Evolutionary conservation across 2,888 invertebrate species (phyloP), one percentile per base, ranked within the genome.

Genomic region (Eupithecia dodoneata): DNA sequence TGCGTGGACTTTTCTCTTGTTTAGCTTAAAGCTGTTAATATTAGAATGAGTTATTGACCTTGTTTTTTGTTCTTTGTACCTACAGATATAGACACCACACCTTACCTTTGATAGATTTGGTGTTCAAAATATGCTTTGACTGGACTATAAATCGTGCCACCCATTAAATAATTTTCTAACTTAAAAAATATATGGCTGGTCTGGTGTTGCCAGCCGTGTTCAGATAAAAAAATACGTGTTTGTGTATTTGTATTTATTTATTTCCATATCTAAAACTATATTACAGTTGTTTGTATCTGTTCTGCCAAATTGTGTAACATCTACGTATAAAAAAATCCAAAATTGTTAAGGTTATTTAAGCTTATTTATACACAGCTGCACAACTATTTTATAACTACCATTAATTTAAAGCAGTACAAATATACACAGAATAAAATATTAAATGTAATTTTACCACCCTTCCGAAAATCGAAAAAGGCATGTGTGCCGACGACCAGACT

Each of bases 31-130:
- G 15, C 47, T 45, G 49, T 41, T 77, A 72, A 69, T 65, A 74
- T 41, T 41, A 41, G 77, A 78, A 80, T 78, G 76, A 80, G 70
- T 47, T 70, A 70, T 74, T 77, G 80, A 81, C 80, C 81, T 80
- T 81, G 74, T 76, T 79, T 79, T 78, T 77, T 71, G 74, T 49
- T 45, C n/a, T 7, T 2, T 71, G 9, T 66, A 66, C 65, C 30
- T 65, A 30, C 65, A 9, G 4, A 30, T 6, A 30, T 15, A 67
- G 44, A 44, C n/a, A 67, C 67, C 15, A 0, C 30, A 30, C 55
- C 15, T 67, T 30, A 15, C 0, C 59, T 69, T 18, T 63, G 30
- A 63, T 55, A 49, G 12, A 44, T 67, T 52, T 42, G 42, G 66
- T 66, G 45, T 18, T 4, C 63, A 13, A 44, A 72, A 42, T 66